These are phyloP conservation scores for Colistium nudipinnis DNA, from an alignment of 2,113 vertebrate genomes.

Conservation along the genomic window DNA sequence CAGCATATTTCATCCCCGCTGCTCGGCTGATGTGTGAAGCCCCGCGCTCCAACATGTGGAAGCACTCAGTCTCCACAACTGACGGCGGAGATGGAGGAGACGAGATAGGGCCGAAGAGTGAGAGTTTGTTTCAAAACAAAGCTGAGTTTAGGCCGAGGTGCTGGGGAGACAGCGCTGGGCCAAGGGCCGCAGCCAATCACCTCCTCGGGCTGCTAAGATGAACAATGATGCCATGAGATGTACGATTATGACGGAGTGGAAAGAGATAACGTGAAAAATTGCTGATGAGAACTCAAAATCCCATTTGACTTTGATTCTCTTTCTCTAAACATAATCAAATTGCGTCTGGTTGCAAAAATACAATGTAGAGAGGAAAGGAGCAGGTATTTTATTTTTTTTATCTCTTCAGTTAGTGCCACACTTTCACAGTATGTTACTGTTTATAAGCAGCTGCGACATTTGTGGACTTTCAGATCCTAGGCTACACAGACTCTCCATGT, in stretches of 20 bases:
- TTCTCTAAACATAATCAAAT: background rate
- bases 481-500: background rate
- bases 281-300: constrained; percentile 6
- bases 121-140: constrained; percentile 53
- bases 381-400: background rate
- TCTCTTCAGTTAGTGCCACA: background rate
- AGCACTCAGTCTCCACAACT: constrained; percentile 64
- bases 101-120: constrained; percentile 15
- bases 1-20: constrained; percentile 67
- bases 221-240: background rate
- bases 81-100: constrained; percentile 41
- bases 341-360: background rate
- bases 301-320: constrained; percentile 9
- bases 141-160: constrained; percentile 19
- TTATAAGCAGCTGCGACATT: background rate
- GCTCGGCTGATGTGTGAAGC: constrained; percentile 64
- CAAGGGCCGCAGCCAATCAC: constrained; percentile 11
- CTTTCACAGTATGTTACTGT: background rate
- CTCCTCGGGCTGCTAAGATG: constrained; percentile 19
- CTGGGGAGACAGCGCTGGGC: constrained; percentile 5
- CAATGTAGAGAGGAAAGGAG: background rate
- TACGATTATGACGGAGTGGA: background rate
- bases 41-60: constrained; percentile 72
- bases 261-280: constrained; percentile 6
- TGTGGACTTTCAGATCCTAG: background rate